Conservation (phyloP, 1,140 invertebrate species). For the Cotesia typhae region DNA sequence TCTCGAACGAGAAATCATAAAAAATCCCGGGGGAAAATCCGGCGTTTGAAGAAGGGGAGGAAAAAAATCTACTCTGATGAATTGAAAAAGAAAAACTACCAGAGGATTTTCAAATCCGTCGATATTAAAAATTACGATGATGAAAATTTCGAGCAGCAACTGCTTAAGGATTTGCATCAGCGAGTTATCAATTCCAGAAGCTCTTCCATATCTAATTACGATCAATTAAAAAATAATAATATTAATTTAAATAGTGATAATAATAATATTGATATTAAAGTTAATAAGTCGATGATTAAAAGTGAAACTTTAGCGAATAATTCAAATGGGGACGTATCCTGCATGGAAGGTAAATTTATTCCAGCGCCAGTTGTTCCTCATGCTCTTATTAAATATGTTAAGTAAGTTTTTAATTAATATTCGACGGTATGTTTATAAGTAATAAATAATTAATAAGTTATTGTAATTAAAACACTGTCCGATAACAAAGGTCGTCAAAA, state of each 20-base stretch:
- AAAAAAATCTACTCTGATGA: not conserved
- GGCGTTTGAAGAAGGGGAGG: not conserved
- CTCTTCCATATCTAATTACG: too few species aligned
- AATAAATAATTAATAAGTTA: not conserved
- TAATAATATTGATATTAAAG: not conserved
- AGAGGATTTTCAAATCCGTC: not conserved
- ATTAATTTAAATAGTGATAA: not conserved
- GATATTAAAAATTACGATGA: not conserved
- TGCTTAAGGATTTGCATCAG: too few species aligned
- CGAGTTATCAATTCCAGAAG: too few species aligned
- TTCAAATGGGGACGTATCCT: conserved; percentile 58
- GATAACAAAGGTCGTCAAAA: conserved; percentile 53
- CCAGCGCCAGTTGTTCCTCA: conserved; percentile 59
- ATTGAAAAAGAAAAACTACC: not conserved
- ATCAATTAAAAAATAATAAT: too few species aligned
- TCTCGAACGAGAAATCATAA: not conserved
- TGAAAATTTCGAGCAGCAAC: too few species aligned
- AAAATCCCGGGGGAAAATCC: not conserved
- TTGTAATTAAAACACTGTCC: not conserved
- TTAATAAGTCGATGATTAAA: too few species aligned
- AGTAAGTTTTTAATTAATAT: conserved; percentile 52
- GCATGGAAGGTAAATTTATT: conserved; percentile 62
- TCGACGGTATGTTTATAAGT: not conserved
- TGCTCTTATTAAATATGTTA: conserved; percentile 65
- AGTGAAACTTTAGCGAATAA: not conserved